Evolutionary conservation across 2,113 vertebrate genomes (phyloP).

Genomic region (Ictalurus furcatus): DNA sequence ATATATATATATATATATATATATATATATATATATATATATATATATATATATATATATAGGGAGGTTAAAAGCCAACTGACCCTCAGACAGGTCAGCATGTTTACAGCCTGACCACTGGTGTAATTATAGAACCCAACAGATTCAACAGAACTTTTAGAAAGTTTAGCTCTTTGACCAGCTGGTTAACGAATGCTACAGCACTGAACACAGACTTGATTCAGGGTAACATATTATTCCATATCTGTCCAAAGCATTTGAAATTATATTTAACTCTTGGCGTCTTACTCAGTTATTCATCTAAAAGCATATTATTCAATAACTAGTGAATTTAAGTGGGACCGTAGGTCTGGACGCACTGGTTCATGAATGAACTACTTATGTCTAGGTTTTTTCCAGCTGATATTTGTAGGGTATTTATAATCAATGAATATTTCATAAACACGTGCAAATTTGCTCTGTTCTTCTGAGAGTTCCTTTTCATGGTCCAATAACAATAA

Average conservation of each 20-base stretch:
- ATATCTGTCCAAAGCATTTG: background rate
- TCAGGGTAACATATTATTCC: background rate
- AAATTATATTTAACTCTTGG: background rate
- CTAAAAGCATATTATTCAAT: background rate
- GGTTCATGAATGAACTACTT: conserved; percentile 29
- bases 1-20: background rate
- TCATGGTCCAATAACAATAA: conserved; percentile 44
- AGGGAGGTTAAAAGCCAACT: background rate
- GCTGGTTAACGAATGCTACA: background rate
- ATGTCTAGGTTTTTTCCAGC: conserved; percentile 32
- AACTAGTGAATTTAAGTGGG: background rate
- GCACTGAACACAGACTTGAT: conserved; percentile 5
- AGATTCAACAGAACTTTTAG: background rate
- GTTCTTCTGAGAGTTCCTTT: conserved; percentile 24
- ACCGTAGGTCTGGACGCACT: conserved; percentile 9
- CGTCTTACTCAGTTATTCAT: background rate
- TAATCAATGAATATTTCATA: conserved; percentile 33
- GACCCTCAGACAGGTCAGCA: conserved; percentile 8
- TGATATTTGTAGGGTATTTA: conserved; percentile 30
- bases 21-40: background rate
- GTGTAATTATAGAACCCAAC: background rate
- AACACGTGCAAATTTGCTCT: conserved; percentile 23
- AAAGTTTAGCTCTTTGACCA: background rate
- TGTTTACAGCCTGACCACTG: background rate
- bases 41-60: background rate